phyloP scores from a whole-genome alignment of 2,888 invertebrate species.

The Lymantria monacha region DNA sequence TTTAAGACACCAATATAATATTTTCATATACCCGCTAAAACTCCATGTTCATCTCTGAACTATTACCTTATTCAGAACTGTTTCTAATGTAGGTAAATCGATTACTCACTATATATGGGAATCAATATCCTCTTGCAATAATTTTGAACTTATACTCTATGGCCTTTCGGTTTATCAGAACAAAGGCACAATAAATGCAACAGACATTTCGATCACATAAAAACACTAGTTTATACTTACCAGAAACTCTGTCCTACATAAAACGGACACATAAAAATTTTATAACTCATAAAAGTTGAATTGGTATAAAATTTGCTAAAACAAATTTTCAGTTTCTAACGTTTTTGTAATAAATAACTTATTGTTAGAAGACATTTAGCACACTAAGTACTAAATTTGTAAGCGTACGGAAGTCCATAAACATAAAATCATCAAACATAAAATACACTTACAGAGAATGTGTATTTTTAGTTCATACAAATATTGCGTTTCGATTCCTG shows the following conservation, averaged over 20 bases:
- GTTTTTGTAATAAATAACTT: too few species aligned
- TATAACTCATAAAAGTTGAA: slow-evolving; percentile 53
- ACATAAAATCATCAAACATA: too few species aligned
- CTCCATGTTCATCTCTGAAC: too few species aligned
- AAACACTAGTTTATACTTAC: slow-evolving; percentile 43
- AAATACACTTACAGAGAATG: too few species aligned
- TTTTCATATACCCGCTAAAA: too few species aligned
- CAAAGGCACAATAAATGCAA: slow-evolving; percentile 39
- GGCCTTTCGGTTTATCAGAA: slow-evolving; percentile 13
- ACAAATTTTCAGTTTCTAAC: slow-evolving; percentile 24
- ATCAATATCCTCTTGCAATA: slow-evolving; percentile 9
- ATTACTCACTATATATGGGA: slow-evolving; percentile 11
- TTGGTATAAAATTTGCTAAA: slow-evolving; percentile 46
- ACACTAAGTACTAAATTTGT: too few species aligned
- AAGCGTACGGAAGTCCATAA: too few species aligned
- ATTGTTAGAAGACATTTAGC: too few species aligned
- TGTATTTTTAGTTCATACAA: too few species aligned
- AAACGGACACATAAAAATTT: slow-evolving; percentile 56
- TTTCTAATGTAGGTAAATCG: neutral
- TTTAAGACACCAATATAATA: too few species aligned
- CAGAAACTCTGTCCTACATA: slow-evolving; percentile 45
- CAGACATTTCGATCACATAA: slow-evolving; percentile 47
- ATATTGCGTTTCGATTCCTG: too few species aligned
- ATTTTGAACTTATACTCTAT: slow-evolving; percentile 16
- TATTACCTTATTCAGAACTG: too few species aligned